These are phyloP conservation scores for Cheilosia impressa DNA, from an alignment of 2,888 invertebrate species.

Conservation along the genomic window DNA sequence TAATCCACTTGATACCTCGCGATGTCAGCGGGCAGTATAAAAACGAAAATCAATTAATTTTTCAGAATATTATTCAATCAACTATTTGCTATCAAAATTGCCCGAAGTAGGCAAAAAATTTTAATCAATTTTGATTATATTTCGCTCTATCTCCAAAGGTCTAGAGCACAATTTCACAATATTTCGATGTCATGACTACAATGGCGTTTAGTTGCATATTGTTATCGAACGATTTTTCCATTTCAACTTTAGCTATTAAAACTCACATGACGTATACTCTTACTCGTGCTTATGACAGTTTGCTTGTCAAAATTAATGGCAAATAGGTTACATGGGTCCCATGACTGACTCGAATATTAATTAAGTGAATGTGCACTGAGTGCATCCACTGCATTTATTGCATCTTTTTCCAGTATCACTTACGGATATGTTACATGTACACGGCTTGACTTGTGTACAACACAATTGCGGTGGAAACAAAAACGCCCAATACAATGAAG, in stretches of 20 bases:
- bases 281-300: too few species aligned
- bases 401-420: too few species aligned
- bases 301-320: neutral
- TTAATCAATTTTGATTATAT: slow-evolving; percentile 22
- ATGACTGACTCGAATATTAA: slow-evolving; percentile 19
- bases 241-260: slow-evolving; percentile 5
- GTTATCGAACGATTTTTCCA: neutral
- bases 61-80: neutral
- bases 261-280: neutral
- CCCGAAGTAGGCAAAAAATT: slow-evolving; percentile 1
- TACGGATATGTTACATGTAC: neutral
- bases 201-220: slow-evolving; percentile 2
- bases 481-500: neutral
- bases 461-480: neutral
- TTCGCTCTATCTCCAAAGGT: slow-evolving; percentile 14
- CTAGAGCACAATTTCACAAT: neutral
- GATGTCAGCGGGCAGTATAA: neutral
- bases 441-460: neutral
- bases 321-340: slow-evolving; percentile 2
- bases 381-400: slow-evolving; percentile 13
- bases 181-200: slow-evolving; percentile 2
- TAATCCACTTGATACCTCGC: neutral
- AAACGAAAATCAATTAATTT: slow-evolving; percentile 12
- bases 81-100: neutral
- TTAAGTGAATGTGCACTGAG: slow-evolving; percentile 12